Base-by-base conservation (phyloP, 2,888 invertebrate genomes). In the Aleiodes leptofemur region DNA sequence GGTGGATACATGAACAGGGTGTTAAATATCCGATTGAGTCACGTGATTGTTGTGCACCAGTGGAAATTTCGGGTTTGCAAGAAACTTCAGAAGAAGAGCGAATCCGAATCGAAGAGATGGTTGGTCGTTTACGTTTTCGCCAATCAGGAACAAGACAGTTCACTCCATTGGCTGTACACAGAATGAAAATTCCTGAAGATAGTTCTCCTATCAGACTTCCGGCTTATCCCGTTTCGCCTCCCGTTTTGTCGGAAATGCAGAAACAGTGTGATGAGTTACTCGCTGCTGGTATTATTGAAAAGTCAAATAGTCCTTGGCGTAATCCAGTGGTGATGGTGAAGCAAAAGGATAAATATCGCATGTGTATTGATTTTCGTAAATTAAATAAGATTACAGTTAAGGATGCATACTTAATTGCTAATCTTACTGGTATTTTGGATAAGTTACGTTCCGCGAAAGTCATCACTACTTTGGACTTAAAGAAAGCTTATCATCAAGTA, bases 401-500 rank as follows among this genome's bases (percentile, higher is more conserved):
- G 9, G 59, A 59, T 34, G 4, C 14, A 11, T 59, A 59, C n/a
- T 34, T 34, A 14, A 59, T 59, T 34, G 14, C 59, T 11, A 59
- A 59, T n/a, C n/a, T 59, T 31, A 59, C 59, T 11, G 51, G 34
- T 1, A 85, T 83, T n/a, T 71, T 86, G 34, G 82, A 86, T 34
- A 75, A 79, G 14, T 76, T 87, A 0, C 55, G 83, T 3, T 78
- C 82, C 48, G 83, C 84, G 6, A 75, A 78, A 59, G 87, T 78
- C 57, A 74, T 88, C 13, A 78, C 80, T 1, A 84, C 83, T 5
- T 69, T 87, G 0, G 87, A 88, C 75, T 69, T 82, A 23, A 83
- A 78, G 51, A 77, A 79, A n/a, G 86, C 84, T 4, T 86, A 83
- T 72, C 81, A 78, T 71, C 85, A 87, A 70, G 78, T 87, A 56